Conservation (phyloP, 2,888 invertebrate species). For the Gandaritis pyraliata region DNA sequence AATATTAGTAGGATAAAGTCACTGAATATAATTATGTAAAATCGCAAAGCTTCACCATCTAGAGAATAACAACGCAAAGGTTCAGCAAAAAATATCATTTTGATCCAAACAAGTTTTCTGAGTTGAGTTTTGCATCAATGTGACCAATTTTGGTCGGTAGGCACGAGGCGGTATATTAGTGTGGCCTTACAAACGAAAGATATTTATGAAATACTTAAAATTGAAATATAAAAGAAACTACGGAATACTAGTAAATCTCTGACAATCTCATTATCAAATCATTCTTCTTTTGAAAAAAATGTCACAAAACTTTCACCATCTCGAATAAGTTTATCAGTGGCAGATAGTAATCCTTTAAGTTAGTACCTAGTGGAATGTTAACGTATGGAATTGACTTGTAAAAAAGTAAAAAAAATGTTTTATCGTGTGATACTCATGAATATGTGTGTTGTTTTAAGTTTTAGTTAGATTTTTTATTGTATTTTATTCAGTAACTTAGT, state of each 20-base stretch:
- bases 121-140: too few species aligned
- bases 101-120: too few species aligned
- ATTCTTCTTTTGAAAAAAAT: not conserved
- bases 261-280: not conserved
- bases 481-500: slow-evolving; percentile 43
- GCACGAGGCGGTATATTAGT: too few species aligned
- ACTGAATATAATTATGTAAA: too few species aligned
- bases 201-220: too few species aligned
- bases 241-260: not conserved
- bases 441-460: slow-evolving; percentile 60
- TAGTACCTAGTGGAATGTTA: slow-evolving; percentile 8
- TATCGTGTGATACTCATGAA: slow-evolving; percentile 63
- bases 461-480: slow-evolving; percentile 51
- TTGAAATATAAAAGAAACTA: too few species aligned
- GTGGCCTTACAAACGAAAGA: too few species aligned
- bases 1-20: too few species aligned
- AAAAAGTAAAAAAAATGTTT: slow-evolving; percentile 44
- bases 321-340: slow-evolving; percentile 15
- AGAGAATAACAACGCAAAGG: too few species aligned
- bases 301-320: slow-evolving; percentile 20
- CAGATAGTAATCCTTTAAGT: not conserved
- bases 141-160: too few species aligned
- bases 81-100: too few species aligned
- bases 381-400: slow-evolving; percentile 51
- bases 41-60: too few species aligned